Percentiles rank a stretch among this genome's conserved stretches.
Conservation (phyloP, 2,888 invertebrate species). For the Cerastis rubricosa region DNA sequence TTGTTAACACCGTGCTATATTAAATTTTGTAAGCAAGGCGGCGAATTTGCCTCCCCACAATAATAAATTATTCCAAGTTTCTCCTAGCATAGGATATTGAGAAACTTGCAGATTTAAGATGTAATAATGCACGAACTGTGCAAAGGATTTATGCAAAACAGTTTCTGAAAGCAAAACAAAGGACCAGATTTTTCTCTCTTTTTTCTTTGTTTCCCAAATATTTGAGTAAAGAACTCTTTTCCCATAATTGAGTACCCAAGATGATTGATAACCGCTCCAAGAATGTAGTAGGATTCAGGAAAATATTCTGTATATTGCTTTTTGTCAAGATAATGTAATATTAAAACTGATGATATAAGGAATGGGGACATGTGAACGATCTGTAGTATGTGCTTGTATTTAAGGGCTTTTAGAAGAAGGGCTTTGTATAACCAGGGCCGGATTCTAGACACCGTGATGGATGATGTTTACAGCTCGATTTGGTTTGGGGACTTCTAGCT, state of each 20-base stretch:
- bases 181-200: neutral
- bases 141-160: slow-evolving; percentile 8
- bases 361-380: slow-evolving; percentile 13
- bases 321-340: slow-evolving; percentile 33
- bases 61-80: slow-evolving; percentile 57
- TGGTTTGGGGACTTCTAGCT: slow-evolving; percentile 38
- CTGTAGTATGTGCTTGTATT: slow-evolving; percentile 11
- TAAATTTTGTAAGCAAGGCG: slow-evolving; percentile 52
- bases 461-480: slow-evolving; percentile 54
- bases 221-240: slow-evolving; percentile 24
- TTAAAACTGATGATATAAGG: slow-evolving; percentile 17
- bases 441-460: slow-evolving; percentile 56
- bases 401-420: slow-evolving; percentile 28
- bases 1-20: slow-evolving; percentile 40
- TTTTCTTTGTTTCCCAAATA: neutral
- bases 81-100: slow-evolving; percentile 52
- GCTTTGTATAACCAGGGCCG: slow-evolving; percentile 3
- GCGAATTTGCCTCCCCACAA: slow-evolving; percentile 34
- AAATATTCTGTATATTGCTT: slow-evolving; percentile 22
- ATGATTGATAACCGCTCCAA: slow-evolving; percentile 38
- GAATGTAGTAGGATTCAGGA: slow-evolving; percentile 21
- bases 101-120: slow-evolving; percentile 61
- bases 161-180: slow-evolving; percentile 1
- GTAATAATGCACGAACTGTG: slow-evolving; percentile 27
- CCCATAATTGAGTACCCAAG: slow-evolving; percentile 35